These are phyloP conservation scores for Prosopocoilus inquinatus DNA, from an alignment of 2,888 invertebrate species.

Conservation along the genomic window DNA sequence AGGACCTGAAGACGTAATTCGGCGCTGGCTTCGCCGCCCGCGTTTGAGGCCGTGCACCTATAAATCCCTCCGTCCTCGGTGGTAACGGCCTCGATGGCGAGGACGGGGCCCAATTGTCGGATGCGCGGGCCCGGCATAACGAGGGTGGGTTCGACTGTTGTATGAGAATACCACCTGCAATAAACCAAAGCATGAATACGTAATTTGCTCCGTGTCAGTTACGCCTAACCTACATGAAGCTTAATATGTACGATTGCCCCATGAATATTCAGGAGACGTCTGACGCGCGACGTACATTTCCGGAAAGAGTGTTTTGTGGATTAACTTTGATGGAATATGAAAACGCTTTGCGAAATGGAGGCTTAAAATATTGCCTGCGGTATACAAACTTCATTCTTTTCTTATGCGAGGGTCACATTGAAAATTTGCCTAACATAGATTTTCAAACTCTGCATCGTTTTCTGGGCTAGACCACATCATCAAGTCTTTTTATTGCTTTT, in stretches of 20 bases:
- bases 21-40: constrained; percentile 68
- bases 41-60: constrained; percentile 67
- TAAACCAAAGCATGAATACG: constrained; percentile 2
- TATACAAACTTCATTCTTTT: too few species aligned
- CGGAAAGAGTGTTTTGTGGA: too few species aligned
- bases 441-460: too few species aligned
- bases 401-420: too few species aligned
- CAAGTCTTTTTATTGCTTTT: too few species aligned
- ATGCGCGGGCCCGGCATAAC: constrained; percentile 64
- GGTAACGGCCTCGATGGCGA: constrained; percentile 70
- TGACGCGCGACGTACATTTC: too few species aligned
- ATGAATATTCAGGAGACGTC: constrained; percentile 4
- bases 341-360: too few species aligned
- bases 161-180: constrained; percentile 66
- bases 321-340: too few species aligned
- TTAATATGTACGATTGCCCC: constrained; percentile 7
- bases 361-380: too few species aligned
- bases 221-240: not conserved
- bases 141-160: constrained; percentile 62
- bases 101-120: constrained; percentile 65
- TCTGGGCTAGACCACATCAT: too few species aligned
- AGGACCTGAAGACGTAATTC: constrained; percentile 66
- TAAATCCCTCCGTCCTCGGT: constrained; percentile 67
- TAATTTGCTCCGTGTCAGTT: constrained; percentile 1
- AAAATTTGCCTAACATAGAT: too few species aligned